These are phyloP conservation scores for Kryptopterus vitreolus DNA, from an alignment of 2,797 vertebrate species.

Conservation along the genomic window DNA sequence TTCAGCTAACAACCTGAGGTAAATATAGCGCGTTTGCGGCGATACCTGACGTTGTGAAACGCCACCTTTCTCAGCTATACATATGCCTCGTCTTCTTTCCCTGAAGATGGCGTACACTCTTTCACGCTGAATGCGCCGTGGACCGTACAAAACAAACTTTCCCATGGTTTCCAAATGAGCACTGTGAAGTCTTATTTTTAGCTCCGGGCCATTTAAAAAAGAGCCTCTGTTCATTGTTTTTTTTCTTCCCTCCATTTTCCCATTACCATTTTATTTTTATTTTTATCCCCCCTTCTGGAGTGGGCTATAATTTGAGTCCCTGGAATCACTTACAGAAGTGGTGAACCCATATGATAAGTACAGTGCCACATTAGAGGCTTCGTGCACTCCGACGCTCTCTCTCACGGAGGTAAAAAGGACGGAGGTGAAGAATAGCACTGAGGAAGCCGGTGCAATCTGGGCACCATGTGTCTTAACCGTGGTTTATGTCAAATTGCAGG, in stretches of 20 bases:
- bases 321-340: conserved; percentile 36
- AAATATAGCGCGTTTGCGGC: not conserved
- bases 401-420: conserved; percentile 1
- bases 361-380: conserved; percentile 18
- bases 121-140: not conserved
- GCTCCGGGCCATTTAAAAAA: conserved; percentile 49
- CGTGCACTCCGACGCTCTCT: not conserved
- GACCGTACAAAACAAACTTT: conserved; percentile 35
- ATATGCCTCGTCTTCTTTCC: not conserved
- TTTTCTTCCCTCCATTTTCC: conserved; percentile 51
- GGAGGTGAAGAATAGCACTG: not conserved
- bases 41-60: not conserved
- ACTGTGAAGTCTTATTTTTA: conserved; percentile 54
- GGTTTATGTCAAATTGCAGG: conserved; percentile 27
- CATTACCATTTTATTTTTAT: conserved; percentile 31
- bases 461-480: not conserved
- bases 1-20: not conserved
- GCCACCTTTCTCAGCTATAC: not conserved
- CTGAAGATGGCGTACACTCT: not conserved
- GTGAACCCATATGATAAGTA: conserved; percentile 44
- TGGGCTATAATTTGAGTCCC: conserved; percentile 49
- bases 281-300: conserved; percentile 13
- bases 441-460: not conserved
- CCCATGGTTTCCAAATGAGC: conserved; percentile 51
- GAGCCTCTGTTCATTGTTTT: conserved; percentile 53